phyloP scores from a whole-genome alignment of 2,113 vertebrate genomes.

The Lamprotornis superbus region DNA sequence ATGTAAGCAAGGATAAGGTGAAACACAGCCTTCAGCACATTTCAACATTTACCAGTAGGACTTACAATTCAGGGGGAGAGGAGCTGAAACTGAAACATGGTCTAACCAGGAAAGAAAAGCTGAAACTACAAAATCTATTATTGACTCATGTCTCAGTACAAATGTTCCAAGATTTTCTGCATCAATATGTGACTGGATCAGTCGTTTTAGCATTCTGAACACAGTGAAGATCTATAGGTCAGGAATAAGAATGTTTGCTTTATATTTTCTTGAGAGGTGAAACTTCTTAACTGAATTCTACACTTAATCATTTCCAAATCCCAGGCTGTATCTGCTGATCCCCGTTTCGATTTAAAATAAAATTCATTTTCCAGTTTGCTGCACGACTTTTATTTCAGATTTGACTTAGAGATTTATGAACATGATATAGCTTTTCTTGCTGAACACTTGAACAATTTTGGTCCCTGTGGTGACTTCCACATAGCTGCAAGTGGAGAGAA shows the following conservation, averaged over 20 bases:
- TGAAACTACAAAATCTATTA: not conserved
- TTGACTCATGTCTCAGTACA: conserved; percentile 15
- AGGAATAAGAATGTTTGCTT: conserved; percentile 60
- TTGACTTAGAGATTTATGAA: conserved; percentile 69
- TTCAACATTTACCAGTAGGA: not conserved
- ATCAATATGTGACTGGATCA: conserved; percentile 8
- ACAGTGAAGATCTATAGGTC: conserved; percentile 45
- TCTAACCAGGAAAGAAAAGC: conserved; percentile 15
- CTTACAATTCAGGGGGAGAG: not conserved
- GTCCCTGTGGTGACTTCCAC: conserved; percentile 48
- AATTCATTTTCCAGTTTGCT: conserved; percentile 73
- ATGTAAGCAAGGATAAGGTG: not conserved
- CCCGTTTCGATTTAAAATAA: conserved; percentile 70
- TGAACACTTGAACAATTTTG: conserved; percentile 34
- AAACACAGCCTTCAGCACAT: not conserved
- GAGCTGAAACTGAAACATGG: conserved; percentile 13
- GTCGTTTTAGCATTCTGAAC: conserved; percentile 43
- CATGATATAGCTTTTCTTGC: conserved; percentile 51
- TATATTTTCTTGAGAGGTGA: conserved; percentile 60
- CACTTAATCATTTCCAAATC: conserved; percentile 75
- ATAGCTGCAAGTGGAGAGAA: not conserved
- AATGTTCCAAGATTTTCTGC: not conserved
- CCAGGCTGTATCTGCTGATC: conserved; percentile 65
- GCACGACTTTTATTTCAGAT: conserved; percentile 68
- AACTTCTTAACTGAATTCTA: conserved; percentile 70